phyloP scores from a whole-genome alignment of 2,113 vertebrate species.

The Ovibos moschatus region DNA sequence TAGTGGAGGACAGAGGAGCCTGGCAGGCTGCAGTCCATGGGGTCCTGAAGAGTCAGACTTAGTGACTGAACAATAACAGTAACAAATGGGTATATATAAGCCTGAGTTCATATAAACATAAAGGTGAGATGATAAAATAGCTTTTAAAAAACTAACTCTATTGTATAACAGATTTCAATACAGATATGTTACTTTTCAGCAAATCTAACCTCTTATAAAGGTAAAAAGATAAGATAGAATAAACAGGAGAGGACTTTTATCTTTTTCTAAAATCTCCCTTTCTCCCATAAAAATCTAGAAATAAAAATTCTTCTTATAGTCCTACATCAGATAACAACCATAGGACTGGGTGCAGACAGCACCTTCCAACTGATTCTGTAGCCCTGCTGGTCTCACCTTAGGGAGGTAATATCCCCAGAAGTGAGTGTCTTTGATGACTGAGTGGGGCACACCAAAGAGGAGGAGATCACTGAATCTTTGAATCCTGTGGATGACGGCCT shows the following conservation, averaged over 20 bases:
- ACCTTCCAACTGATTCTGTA: no score
- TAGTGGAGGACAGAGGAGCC: background rate
- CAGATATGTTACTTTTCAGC: background rate
- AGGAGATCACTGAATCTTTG: no score
- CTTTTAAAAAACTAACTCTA: background rate
- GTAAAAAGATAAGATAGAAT: background rate
- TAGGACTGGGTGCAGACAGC: no score
- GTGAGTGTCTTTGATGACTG: no score
- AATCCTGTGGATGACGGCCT: no score
- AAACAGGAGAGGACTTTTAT: background rate
- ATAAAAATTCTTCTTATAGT: background rate
- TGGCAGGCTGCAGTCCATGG: background rate
- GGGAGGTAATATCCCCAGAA: no score
- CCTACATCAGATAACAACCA: no score
- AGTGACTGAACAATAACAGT: background rate
- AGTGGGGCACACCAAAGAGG: no score
- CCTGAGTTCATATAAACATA: background rate
- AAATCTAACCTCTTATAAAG: background rate
- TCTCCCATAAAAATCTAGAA: background rate
- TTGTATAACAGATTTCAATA: background rate
- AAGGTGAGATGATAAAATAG: background rate
- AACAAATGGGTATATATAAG: background rate
- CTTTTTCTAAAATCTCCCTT: background rate
- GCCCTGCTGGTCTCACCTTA: no score
- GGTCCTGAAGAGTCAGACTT: background rate